Percentiles rank a stretch among this genome's conserved stretches.
phyloP scores from a whole-genome alignment of 1,140 invertebrate genomes.

The Phortica variegata region DNA sequence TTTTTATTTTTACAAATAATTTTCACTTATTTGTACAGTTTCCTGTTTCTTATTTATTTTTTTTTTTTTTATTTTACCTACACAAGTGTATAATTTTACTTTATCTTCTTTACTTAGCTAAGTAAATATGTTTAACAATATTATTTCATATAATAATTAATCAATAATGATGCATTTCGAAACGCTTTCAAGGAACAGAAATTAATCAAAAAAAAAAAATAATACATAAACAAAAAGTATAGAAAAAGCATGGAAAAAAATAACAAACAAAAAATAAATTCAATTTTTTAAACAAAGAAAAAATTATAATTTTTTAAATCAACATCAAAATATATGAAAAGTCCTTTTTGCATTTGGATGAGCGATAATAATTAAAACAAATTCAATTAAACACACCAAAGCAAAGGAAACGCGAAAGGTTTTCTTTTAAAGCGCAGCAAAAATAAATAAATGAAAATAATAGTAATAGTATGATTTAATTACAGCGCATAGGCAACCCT shows the following conservation, averaged over 20 bases:
- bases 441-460: too few relatives aligned
- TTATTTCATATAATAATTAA: background rate
- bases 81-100: conserved; percentile 7
- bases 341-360: conserved; percentile 33
- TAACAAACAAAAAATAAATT: background rate
- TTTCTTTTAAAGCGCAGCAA: too few relatives aligned
- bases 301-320: conserved; percentile 1
- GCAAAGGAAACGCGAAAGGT: too few relatives aligned
- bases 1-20: conserved; percentile 7
- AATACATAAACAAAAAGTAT: too few relatives aligned
- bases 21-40: conserved; percentile 4
- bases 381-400: conserved; percentile 53
- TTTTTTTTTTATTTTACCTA: background rate
- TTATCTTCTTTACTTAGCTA: background rate
- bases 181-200: too few relatives aligned
- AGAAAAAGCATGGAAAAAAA: too few relatives aligned
- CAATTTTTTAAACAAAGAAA: background rate
- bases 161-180: too few relatives aligned
- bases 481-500: too few relatives aligned
- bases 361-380: conserved; percentile 49
- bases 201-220: too few relatives aligned
- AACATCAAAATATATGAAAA: background rate
- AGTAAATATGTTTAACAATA: background rate
- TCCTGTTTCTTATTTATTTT: conserved; percentile 3
- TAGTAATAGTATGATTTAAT: too few relatives aligned